Base-by-base conservation (phyloP, 1,140 invertebrate species). In the Whitmania pigra region DNA sequence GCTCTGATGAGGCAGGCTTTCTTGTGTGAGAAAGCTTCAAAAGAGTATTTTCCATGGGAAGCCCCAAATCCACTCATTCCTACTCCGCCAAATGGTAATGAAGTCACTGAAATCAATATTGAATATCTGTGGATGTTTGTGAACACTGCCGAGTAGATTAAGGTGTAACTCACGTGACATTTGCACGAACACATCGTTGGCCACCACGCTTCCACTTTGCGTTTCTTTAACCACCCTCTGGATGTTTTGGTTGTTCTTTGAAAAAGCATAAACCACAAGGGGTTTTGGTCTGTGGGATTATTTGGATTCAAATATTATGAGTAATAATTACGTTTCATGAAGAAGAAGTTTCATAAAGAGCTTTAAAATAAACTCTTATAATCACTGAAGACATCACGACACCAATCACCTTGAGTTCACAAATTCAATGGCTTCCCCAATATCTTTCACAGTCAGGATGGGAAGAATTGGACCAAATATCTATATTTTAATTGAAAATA, bases 381-480 rank as follows among this genome's bases (percentile, higher is more conserved):
- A 55, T 31, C 22, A 69, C 43, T 54, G 29, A 36, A 31, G 20
- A 54, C 53, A 53, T 53, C 27, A 22, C 53, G 73, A 70, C 73
- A n/a, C n/a, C n/a, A 63, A 18, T 49, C 76, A 83, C 82, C 80
- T 74, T 75, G 71, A 69, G 71, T 83, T 82, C 20, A 85, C 82
- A 69, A 80, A 77, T 9, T 78, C 73, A 55, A 96, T 92, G 0
- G 93, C 93, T 81, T 95, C 91, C 74, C 88, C 88, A 17, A 88
- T 88, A 82, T 89, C 89, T 69, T 88, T 86, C 2, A 94, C 86
- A 71, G 85, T 88, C 5, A 93, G 78, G 76, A 97, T 90, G 6
- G 94, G 93, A 74, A 97, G 84, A 78, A 97, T 87, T 9, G 94
- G 94, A 9, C 94, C 94, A 84, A 97, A 97, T 79, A 97, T 94